Evolutionary conservation across 1,140 invertebrate species (phyloP), one percentile per base, ranked within the genome.

Genomic region (Fopius arisanus): DNA sequence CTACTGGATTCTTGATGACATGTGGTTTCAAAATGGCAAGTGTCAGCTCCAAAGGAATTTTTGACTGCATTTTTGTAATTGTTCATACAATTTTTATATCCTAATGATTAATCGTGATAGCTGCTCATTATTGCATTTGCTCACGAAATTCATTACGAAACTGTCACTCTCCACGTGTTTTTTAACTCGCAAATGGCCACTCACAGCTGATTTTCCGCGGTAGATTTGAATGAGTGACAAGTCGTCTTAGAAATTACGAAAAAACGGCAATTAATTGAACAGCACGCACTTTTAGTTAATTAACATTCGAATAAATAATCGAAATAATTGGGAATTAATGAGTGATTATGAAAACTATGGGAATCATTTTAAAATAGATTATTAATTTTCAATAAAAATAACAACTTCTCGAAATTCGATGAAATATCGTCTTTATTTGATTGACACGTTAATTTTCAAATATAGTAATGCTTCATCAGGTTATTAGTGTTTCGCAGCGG

Each of bases 11-110:
- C 83, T 93, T 92, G 0, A 93, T 83, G 6, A 93, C 87, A 77
- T 94, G 93, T 2, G 94, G 94, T 80, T 95, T 95, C 62, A 95
- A 89, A 74, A 95, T 90, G 6, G 93, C 93, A 67, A 95, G 82
- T 29, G 94, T 94, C 67, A 92, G 78, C 80, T 91, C 82, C 3
- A 90, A 80, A 74, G 73, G 72, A 54, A 82, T 77, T 78, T 54
- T 75, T 28, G 23, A 76, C 76, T 78, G 80, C 83, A 87, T 87
- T 43, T 28, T 43, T 33, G n/a, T 29, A 2, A 31, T 70, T 59
- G 7, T 23, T 70, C 10, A 28, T 12, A 31, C 3, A 48, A 9
- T 70, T 28, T 37, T 7, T 70, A n/a, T n/a, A n/a, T n/a, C n/a
- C n/a, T 14, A 33, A 33, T 28, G 29, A 48, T n/a, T 51, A n/a